Percentiles rank a stretch among this genome's conserved stretches.
Evolutionary conservation across 2,113 vertebrate genomes (phyloP).

Genomic region (Thymallus thymallus): DNA sequence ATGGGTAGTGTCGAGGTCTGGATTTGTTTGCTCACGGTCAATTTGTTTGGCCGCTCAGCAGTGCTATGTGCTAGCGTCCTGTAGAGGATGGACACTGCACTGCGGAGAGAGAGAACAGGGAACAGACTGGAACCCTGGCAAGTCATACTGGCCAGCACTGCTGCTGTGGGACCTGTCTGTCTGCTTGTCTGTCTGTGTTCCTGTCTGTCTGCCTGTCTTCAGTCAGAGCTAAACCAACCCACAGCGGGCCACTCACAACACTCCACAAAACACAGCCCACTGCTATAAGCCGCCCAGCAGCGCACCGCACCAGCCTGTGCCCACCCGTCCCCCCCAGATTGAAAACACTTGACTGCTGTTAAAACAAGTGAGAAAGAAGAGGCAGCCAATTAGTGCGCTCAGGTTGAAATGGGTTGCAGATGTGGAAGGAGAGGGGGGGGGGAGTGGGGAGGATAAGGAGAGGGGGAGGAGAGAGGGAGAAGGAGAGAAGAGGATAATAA

Average conservation of each 20-base stretch:
- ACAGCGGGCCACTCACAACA: constrained; percentile 15
- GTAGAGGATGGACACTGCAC: constrained; percentile 20
- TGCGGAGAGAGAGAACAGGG: constrained; percentile 20
- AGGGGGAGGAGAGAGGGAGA: constrained; percentile 32
- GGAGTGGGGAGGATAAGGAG: too few relatives aligned
- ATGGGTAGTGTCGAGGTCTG: constrained; percentile 37
- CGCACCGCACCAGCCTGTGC: constrained; percentile 57
- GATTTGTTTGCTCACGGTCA: constrained; percentile 16
- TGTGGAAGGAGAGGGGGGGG: constrained; percentile 22
- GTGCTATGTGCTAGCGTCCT: constrained; percentile 37
- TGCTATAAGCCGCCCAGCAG: constrained; percentile 6
- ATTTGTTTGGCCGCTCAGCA: constrained; percentile 43
- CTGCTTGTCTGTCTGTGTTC: neutral
- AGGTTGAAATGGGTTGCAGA: constrained; percentile 51
- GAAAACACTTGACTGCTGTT: constrained; percentile 66
- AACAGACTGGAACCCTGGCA: constrained; percentile 27
- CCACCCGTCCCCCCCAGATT: constrained; percentile 58
- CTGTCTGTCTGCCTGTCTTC: neutral
- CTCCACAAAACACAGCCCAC: constrained; percentile 15
- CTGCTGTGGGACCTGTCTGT: neutral
- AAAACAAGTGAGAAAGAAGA: constrained; percentile 61
- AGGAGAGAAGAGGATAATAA: constrained; percentile 4
- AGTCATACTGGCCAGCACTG: constrained; percentile 14
- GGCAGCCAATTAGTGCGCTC: constrained; percentile 46
- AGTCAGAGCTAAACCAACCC: constrained; percentile 34